These are phyloP conservation scores for Sphinx pinastri DNA, from an alignment of 2,888 invertebrate genomes.

Conservation along the genomic window DNA sequence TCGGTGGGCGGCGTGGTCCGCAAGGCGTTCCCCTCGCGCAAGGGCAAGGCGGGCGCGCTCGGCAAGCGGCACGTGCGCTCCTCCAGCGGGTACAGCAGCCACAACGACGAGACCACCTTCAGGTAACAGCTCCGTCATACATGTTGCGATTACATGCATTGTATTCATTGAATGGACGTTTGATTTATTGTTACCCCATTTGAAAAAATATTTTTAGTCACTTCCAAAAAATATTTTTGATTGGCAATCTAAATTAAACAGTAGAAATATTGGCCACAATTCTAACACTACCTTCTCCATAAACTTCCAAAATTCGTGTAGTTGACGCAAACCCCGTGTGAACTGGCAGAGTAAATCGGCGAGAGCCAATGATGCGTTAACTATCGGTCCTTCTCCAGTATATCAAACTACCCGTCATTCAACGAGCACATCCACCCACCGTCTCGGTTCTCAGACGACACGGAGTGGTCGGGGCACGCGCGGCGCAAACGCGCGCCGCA, in stretches of 20 bases:
- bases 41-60: constrained; percentile 86
- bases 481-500: constrained; percentile 71
- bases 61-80: constrained; percentile 90
- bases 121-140: constrained; percentile 72
- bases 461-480: constrained; percentile 83
- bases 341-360: constrained; percentile 23
- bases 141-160: too few relatives aligned
- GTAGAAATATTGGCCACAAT: not conserved
- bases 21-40: constrained; percentile 88
- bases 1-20: constrained; percentile 87
- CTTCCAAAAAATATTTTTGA: not conserved
- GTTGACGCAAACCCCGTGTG: constrained; percentile 4
- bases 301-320: not conserved
- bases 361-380: constrained; percentile 29
- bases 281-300: not conserved
- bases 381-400: constrained; percentile 75
- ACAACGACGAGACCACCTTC: constrained; percentile 94
- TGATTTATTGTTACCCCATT: not conserved
- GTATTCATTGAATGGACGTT: too few relatives aligned
- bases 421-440: constrained; percentile 94
- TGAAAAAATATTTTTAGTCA: not conserved
- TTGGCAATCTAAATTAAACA: not conserved
- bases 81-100: constrained; percentile 92
- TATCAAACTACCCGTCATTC: constrained; percentile 91
- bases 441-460: constrained; percentile 92